phyloP scores from a whole-genome alignment of 2,888 invertebrate species.

The Drosophila mayaguana region DNA sequence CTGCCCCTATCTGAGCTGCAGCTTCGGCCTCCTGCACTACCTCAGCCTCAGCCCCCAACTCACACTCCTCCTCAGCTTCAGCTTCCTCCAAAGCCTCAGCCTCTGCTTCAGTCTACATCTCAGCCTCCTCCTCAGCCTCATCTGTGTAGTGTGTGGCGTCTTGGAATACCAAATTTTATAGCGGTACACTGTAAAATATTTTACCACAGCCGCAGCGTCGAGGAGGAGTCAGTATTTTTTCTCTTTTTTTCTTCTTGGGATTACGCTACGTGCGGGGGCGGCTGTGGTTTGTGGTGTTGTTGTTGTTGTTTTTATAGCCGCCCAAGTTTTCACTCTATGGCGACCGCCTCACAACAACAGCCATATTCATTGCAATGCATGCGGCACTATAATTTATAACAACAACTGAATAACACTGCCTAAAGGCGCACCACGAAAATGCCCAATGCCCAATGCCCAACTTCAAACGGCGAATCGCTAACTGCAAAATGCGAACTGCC shows the following conservation, averaged over 20 bases:
- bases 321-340: conserved; percentile 69
- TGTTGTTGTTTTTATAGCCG: conserved; percentile 74
- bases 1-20: not conserved
- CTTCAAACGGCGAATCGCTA: conserved; percentile 28
- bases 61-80: not conserved
- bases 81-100: not conserved
- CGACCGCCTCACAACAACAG: conserved; percentile 25
- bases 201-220: conserved; percentile 29
- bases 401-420: conserved; percentile 65
- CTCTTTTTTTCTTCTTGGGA: conserved; percentile 6
- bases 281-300: conserved; percentile 50
- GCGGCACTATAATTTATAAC: conserved; percentile 82
- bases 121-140: not conserved
- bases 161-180: conserved; percentile 80
- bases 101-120: not conserved
- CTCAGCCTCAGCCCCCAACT: not conserved
- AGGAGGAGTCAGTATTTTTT: conserved; percentile 8
- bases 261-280: conserved; percentile 73
- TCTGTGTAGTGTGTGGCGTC: conserved; percentile 51
- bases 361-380: conserved; percentile 63
- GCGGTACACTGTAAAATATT: conserved; percentile 79
- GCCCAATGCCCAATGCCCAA: conserved; percentile 34
- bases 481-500: conserved; percentile 19
- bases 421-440: conserved; percentile 76
- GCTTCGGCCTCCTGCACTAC: not conserved